These are phyloP conservation scores for Ctenopoma multispine DNA, from an alignment of 2,797 vertebrate genomes.

Conservation along the genomic window DNA sequence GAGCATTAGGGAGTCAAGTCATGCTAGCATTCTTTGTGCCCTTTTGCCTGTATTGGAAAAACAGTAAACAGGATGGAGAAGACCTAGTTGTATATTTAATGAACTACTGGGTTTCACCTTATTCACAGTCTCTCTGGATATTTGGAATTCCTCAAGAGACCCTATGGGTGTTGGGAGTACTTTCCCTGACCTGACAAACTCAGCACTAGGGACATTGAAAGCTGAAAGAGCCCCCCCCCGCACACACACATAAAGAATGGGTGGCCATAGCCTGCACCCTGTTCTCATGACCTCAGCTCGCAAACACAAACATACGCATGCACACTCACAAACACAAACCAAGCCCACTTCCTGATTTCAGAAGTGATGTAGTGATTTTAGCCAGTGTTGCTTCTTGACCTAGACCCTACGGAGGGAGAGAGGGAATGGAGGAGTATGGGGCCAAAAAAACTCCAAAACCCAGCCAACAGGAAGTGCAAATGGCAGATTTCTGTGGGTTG, in stretches of 20 bases:
- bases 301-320: conserved; percentile 65
- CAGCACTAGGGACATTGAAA: conserved; percentile 17
- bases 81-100: conserved; percentile 54
- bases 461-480: conserved; percentile 73
- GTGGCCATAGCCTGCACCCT: conserved; percentile 61
- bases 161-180: conserved; percentile 57
- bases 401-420: conserved; percentile 55
- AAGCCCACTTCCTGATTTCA: conserved; percentile 79
- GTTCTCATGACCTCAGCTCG: conserved; percentile 84
- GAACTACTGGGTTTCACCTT: conserved; percentile 52
- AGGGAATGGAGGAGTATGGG: conserved; percentile 40
- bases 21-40: conserved; percentile 63
- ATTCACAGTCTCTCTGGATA: conserved; percentile 56
- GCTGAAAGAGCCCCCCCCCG: conserved; percentile 53
- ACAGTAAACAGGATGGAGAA: conserved; percentile 68
- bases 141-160: conserved; percentile 69
- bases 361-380: conserved; percentile 66
- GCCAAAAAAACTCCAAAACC: conserved; percentile 59
- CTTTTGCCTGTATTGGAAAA: conserved; percentile 41
- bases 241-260: conserved; percentile 33
- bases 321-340: conserved; percentile 63
- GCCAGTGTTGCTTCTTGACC: conserved; percentile 73
- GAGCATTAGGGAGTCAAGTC: conserved; percentile 61
- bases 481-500: conserved; percentile 21
- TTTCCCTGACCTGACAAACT: conserved; percentile 70